Evolutionary conservation across 1,140 invertebrate species (phyloP).

Genomic region (Aphis gossypii): DNA sequence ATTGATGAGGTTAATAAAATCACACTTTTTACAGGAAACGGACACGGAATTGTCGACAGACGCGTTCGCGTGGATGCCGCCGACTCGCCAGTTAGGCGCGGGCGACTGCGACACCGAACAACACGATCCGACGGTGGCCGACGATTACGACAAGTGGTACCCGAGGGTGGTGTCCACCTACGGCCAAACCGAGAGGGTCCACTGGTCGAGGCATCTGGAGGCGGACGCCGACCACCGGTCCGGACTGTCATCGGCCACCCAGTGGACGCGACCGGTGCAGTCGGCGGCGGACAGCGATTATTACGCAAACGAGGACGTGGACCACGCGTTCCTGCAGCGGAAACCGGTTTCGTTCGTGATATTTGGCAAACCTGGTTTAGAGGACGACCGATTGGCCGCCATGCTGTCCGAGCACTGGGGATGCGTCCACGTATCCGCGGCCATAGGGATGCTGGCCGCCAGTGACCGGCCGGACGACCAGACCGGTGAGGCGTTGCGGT

Average conservation of each 20-base stretch:
- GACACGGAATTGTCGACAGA: background rate
- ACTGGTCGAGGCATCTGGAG: background rate
- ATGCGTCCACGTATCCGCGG: constrained; percentile 33
- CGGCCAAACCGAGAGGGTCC: background rate
- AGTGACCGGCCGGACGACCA: background rate
- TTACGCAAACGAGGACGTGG: background rate
- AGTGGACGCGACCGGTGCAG: background rate
- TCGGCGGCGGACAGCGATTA: background rate
- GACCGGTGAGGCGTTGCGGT: background rate
- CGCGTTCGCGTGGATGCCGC: background rate
- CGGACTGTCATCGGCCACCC: background rate
- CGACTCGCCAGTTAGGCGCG: too few relatives aligned
- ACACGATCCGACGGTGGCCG: background rate
- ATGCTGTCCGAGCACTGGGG: constrained; percentile 31
- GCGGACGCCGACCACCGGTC: background rate
- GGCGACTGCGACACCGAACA: background rate
- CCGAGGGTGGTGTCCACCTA: background rate
- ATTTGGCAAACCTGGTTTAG: background rate
- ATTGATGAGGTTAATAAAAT: background rate
- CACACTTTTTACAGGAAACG: background rate
- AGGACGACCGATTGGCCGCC: background rate
- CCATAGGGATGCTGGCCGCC: background rate
- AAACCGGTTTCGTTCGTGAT: constrained; percentile 17
- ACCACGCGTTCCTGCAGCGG: background rate
- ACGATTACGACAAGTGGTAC: background rate